Percentiles rank a stretch among this genome's conserved stretches.
phyloP scores from a whole-genome alignment of 2,888 invertebrate species.

The Macaria notata region DNA sequence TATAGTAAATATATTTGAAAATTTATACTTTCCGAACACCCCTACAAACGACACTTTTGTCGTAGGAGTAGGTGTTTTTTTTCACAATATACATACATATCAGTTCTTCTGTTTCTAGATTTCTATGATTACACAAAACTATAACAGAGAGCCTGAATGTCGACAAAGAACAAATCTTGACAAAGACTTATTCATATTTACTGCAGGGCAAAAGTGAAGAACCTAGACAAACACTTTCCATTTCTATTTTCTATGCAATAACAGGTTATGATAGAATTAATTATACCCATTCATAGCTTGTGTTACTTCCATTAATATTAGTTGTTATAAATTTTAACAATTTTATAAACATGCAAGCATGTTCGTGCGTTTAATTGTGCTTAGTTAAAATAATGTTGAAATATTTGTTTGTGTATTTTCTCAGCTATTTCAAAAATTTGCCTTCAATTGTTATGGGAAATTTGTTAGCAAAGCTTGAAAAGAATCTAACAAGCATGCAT shows the following conservation, averaged over 20 bases:
- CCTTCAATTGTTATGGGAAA: not conserved
- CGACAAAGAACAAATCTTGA: no score
- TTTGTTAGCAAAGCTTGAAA: not conserved
- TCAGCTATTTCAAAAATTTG: not conserved
- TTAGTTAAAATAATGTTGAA: not conserved
- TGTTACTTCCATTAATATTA: not conserved
- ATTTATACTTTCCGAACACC: no score
- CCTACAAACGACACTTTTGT: no score
- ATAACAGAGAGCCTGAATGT: no score
- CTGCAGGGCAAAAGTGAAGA: not conserved
- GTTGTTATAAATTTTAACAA: not conserved
- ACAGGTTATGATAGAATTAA: slow-evolving; percentile 8
- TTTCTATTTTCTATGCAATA: not conserved
- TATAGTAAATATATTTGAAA: no score
- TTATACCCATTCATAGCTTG: not conserved
- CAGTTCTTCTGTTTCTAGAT: no score
- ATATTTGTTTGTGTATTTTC: not conserved
- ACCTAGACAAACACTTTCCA: slow-evolving; percentile 13
- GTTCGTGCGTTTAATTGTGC: not conserved
- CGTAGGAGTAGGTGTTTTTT: no score
- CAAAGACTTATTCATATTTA: no score
- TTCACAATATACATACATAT: no score
- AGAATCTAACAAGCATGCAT: not conserved
- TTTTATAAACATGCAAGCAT: not conserved
- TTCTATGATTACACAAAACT: no score